A percentile compares a stretch with the other conserved stretches of the same genome.
These are phyloP conservation scores for Odocoileus virginianus DNA, from an alignment of 2,113 vertebrate species.

Conservation along the genomic window DNA sequence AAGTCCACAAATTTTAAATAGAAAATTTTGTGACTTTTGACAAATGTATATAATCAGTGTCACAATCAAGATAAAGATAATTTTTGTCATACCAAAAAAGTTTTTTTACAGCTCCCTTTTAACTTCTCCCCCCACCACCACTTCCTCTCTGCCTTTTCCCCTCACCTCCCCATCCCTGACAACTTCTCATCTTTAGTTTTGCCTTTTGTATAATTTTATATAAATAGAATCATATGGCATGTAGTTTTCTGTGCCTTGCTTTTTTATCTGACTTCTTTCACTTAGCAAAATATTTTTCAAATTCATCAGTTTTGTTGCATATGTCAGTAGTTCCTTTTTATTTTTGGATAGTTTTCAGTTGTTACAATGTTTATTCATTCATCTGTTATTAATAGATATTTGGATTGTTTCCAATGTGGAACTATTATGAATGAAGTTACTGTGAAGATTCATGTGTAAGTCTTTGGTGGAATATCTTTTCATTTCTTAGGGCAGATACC, in stretches of 20 bases:
- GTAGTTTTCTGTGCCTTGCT: background rate
- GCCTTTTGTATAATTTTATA: background rate
- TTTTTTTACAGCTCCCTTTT: background rate
- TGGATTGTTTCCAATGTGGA: background rate
- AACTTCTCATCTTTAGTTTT: background rate
- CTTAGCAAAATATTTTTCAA: background rate
- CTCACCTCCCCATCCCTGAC: background rate
- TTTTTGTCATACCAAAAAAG: background rate
- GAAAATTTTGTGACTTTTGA: constrained; percentile 20
- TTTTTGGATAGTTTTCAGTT: background rate
- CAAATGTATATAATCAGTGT: background rate
- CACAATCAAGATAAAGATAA: background rate
- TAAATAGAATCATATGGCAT: background rate
- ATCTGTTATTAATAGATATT: background rate
- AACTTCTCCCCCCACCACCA: background rate
- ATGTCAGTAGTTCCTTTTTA: background rate
- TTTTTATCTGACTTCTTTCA: background rate
- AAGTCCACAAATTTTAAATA: background rate
- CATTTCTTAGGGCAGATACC: background rate
- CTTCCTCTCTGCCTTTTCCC: background rate
- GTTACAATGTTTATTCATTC: background rate
- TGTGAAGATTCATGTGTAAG: background rate
- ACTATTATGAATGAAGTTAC: background rate
- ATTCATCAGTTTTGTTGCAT: background rate
- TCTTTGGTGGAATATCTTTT: background rate